Base-by-base conservation (phyloP, 1,140 invertebrate species). In the Drosophila ironensis region DNA sequence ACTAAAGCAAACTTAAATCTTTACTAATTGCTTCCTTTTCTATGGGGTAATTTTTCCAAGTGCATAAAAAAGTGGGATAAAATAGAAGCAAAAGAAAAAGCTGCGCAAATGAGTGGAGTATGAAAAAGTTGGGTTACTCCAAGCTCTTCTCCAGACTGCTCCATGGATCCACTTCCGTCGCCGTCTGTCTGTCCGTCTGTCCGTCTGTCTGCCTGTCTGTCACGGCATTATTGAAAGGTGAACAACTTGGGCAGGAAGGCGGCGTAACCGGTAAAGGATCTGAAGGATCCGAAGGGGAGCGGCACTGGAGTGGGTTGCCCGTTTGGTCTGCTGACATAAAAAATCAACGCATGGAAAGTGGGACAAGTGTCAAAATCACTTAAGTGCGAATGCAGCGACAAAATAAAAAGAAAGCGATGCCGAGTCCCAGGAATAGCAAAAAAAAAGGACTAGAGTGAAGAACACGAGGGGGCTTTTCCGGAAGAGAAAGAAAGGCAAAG, bases 311-410 rank as follows among this genome's bases (percentile, higher is more conserved):
- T 14, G 35, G 27, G 17, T 5, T 7, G n/a, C 20, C 5, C 17
- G 28, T 42, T 46, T 46, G 40, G 27, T 52, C 46, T 78, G 78
- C 78, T 82, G 78, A 82, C 78, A 82, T 75, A 82, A 84, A 82
- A 72, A 82, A 82, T 84, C 78, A 82, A 82, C 78, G 78, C 78
- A 82, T 82, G 78, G 73, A 82, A 82, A 82, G 78, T 82, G 59
- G 78, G 78, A 82, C 78, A 82, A 82, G 78, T 82, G 78, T 82
- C 78, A 82, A 82, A 82, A 82, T 82, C 78, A 82, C 78, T 82
- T 82, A 82, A 82, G 78, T 78, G 78, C 78, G 78, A 82, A 82
- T 81, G 72, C 74, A 68, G 78, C 54, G 73, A 73, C 72, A 81
- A 81, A n/a, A 81, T 84, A 84, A 70, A 77, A 82, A 84, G 77